phyloP scores from a whole-genome alignment of 1,140 invertebrate genomes.

The Drosophila guanche region DNA sequence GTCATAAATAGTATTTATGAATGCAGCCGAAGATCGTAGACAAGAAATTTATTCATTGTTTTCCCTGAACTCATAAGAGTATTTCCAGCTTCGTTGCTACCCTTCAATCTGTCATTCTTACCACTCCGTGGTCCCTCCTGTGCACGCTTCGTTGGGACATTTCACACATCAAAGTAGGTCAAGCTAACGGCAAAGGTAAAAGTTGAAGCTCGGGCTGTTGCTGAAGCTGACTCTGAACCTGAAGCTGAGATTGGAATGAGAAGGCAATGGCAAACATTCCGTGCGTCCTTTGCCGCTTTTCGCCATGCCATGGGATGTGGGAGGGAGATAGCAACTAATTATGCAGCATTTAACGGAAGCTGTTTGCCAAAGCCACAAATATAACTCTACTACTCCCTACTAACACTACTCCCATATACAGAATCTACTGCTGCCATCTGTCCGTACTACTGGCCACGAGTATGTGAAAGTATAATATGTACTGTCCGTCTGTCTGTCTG shows the following conservation, averaged over 20 bases:
- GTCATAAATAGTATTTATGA: too few species aligned
- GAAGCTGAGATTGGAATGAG: too few species aligned
- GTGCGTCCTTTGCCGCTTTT: constrained; percentile 76
- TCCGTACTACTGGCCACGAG: constrained; percentile 15
- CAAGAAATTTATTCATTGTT: too few species aligned
- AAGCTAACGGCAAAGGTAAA: constrained; percentile 69
- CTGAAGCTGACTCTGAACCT: too few species aligned
- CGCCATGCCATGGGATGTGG: constrained; percentile 58
- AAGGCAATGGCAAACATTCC: constrained; percentile 51
- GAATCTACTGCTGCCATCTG: constrained; percentile 5
- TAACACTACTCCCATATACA: constrained; percentile 20
- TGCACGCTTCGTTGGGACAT: constrained; percentile 65
- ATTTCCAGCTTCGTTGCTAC: too few species aligned
- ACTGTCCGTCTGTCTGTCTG: neutral
- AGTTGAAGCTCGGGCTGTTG: neutral
- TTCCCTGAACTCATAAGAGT: too few species aligned
- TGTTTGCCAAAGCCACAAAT: constrained; percentile 72
- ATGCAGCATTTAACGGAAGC: constrained; percentile 81
- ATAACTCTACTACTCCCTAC: constrained; percentile 30
- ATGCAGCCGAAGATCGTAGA: too few species aligned
- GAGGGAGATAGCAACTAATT: constrained; percentile 73
- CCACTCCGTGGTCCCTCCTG: constrained; percentile 23
- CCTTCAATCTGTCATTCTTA: neutral
- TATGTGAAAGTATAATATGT: constrained; percentile 39
- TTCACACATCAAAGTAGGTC: constrained; percentile 81